Evolutionary conservation across 2,888 invertebrate genomes (phyloP), one percentile per base, ranked within the genome.

Genomic region (Macrophya alboannulata): DNA sequence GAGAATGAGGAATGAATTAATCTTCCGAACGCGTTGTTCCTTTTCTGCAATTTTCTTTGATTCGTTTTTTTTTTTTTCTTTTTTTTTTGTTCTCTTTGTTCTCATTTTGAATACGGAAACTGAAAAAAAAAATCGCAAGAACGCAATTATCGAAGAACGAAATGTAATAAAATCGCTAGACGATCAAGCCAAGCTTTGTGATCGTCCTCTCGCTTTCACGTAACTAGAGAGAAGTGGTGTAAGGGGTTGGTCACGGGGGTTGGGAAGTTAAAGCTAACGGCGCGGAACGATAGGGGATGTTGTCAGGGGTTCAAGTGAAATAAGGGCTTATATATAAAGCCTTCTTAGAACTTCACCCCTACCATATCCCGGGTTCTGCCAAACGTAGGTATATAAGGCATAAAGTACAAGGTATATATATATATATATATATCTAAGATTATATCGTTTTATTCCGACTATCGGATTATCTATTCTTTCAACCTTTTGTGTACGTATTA

Each of bases 251-350:
- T n/a, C 40, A 62, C 15, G n/a, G 62, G 81, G 81, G 59, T 21
- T 45, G 43, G 62, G 81, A 21, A 17, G 86, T 85, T 71, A 82
- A 55, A 86, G 82, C 77, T 87, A 87, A 87, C 87, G 86, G 86
- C 25, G 85, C 83, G 87, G 85, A 87, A 87, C 86, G 87, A 87
- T 87, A 87, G 86, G 86, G 86, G 84, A 86, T 86, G 86, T 86
- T 87, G 84, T 87, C 85, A 79, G 86, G 86, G 85, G 85, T 84
- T 86, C 72, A 55, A 87, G 86, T 86, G 85, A 87, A 87, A 87
- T 86, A 85, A 87, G 87, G 84, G 85, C 81, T 81, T 59, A 48
- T 21, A 48, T 51, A 84, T 83, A 81, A 87, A 81, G 84, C 74
- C 83, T 76, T 77, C 87, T 87, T 55, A 81, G 84, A 85, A 85